Base-by-base conservation (phyloP, 2,113 vertebrate species). In the Ophthalmolycus amberensis region DNA sequence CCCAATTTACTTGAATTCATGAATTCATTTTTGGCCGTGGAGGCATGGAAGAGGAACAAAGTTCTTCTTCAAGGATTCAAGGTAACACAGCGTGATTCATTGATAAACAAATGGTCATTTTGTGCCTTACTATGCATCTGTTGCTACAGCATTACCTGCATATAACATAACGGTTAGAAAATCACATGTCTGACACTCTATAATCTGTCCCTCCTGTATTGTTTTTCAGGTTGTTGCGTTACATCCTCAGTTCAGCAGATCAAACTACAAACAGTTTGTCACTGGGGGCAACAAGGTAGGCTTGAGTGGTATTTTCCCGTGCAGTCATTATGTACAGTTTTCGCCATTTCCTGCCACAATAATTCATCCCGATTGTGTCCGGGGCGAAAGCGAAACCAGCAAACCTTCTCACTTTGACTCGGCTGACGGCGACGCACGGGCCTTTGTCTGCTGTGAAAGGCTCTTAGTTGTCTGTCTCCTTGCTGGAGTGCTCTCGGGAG, bases 271-370 rank as follows among this genome's bases (percentile, higher is more conserved):
- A 91, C 98, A 99, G 83, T 99, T 99, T 95, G 97, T 99, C 89
- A 99, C 98, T 0, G 99, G 98, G 74, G 97, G 98, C 38, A 99
- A 97, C 93, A 99, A 99, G 97, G 98, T 99, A 96, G 91, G 91
- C 86, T 71, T 70, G 14, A 87, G 50, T 42, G 4, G 7, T 60
- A 38, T 22, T 86, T 67, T 15, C 64, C 32, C 0, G 6, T 52
- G 38, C 34, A 10, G 59, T 83, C 62, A 76, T 83, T 85, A 77
- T 72, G 48, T 54, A 14, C 73, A 82, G 38, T 85, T 85, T 44
- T 63, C 15, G 38, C 60, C 64, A 48, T 84, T 87, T 82, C 66
- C 76, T 75, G 27, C 34, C 2, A 14, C 71, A 79, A 84, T 88
- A 71, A 87, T 79, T 80, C 71, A 29, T 79, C 79, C 60, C 78